Conservation (phyloP, 2,888 invertebrate genomes). For the Panzeria rudis region DNA sequence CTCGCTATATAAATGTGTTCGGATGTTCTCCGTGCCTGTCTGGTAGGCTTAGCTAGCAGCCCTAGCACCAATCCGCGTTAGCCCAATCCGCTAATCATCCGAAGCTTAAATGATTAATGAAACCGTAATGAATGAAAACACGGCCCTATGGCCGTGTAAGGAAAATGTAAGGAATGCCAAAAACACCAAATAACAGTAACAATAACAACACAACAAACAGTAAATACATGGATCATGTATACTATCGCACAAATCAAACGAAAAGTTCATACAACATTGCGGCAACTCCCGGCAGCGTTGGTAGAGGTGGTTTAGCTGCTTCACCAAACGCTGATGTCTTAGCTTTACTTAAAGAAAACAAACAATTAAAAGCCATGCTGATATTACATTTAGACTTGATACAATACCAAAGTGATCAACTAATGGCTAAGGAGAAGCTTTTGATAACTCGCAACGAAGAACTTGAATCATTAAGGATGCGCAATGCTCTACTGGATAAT, state of each 20-base stretch:
- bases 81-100: no score
- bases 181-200: slow-evolving; percentile 73
- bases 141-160: no score
- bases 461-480: slow-evolving; percentile 89
- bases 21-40: no score
- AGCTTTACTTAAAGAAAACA: slow-evolving; percentile 82
- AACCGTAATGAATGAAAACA: no score
- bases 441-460: slow-evolving; percentile 89
- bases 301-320: slow-evolving; percentile 68
- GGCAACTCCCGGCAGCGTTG: slow-evolving; percentile 68
- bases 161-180: slow-evolving; percentile 75
- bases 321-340: slow-evolving; percentile 77
- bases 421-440: slow-evolving; percentile 91
- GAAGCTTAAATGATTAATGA: no score
- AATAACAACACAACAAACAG: slow-evolving; percentile 73
- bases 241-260: slow-evolving; percentile 79
- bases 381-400: slow-evolving; percentile 93
- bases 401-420: slow-evolving; percentile 94
- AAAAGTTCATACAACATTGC: slow-evolving; percentile 76
- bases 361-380: slow-evolving; percentile 88
- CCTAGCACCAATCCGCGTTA: no score
- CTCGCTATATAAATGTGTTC: no score
- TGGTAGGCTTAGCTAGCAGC: no score
- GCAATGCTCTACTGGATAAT: slow-evolving; percentile 77
- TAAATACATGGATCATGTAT: slow-evolving; percentile 80